phyloP scores from a whole-genome alignment of 1,140 invertebrate species.

The Penaeus indicus region DNA sequence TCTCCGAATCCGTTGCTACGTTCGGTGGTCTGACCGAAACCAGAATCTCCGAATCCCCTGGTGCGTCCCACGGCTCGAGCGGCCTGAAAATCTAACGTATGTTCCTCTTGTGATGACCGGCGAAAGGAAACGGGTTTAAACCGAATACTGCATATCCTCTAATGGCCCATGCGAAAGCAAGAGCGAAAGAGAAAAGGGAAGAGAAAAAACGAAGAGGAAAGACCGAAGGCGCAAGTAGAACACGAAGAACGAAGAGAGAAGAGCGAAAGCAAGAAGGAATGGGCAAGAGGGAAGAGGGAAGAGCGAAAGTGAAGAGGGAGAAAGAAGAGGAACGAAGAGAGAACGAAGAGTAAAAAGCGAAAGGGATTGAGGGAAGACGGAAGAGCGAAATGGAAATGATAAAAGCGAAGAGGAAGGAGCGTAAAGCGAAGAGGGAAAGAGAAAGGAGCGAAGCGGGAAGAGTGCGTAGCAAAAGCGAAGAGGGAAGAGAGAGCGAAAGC shows the following conservation, averaged over 20 bases:
- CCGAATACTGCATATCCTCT: too few relatives aligned
- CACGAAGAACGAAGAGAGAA: neutral
- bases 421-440: neutral
- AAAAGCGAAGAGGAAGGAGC: neutral
- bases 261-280: neutral
- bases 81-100: too few relatives aligned
- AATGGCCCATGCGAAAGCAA: neutral
- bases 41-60: too few relatives aligned
- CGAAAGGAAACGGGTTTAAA: too few relatives aligned
- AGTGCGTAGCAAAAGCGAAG: neutral
- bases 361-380: neutral
- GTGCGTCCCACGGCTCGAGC: too few relatives aligned
- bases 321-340: neutral
- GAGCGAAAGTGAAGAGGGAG: neutral
- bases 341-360: neutral
- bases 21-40: too few relatives aligned
- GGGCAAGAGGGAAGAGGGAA: neutral
- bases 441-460: neutral
- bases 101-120: too few relatives aligned
- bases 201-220: neutral
- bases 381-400: too few relatives aligned
- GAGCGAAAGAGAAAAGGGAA: neutral
- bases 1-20: too few relatives aligned
- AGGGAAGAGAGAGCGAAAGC: neutral
- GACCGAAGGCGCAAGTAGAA: neutral